phyloP scores from a whole-genome alignment of 2,797 vertebrate species.

The Tarsius wallacei region DNA sequence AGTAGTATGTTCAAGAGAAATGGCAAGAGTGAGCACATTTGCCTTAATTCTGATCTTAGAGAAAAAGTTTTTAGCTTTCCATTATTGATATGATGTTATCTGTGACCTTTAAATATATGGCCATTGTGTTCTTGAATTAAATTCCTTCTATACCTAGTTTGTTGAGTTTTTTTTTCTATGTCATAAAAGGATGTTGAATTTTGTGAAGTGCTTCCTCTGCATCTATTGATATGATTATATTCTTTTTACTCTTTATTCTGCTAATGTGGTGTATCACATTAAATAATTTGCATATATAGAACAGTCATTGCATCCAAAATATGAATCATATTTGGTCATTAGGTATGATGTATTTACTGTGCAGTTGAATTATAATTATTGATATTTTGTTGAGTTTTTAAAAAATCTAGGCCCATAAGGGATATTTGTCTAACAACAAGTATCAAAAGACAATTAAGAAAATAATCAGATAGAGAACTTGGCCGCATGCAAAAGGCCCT shows the following conservation, averaged over 20 bases:
- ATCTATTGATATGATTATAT: neutral
- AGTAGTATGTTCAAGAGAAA: neutral
- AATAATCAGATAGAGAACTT: slow-evolving; percentile 84
- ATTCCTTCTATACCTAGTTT: neutral
- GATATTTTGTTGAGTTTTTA: neutral
- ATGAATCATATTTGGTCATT: neutral
- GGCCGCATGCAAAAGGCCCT: slow-evolving; percentile 72
- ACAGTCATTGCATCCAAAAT: neutral
- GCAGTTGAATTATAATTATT: neutral
- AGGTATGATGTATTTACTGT: neutral
- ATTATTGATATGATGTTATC: neutral
- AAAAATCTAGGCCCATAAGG: neutral
- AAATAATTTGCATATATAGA: neutral
- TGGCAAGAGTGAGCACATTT: neutral
- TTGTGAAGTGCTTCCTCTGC: neutral
- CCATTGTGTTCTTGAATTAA: neutral
- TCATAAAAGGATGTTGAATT: neutral
- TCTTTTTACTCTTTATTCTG: neutral
- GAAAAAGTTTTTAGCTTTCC: no score
- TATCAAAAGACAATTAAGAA: neutral
- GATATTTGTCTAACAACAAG: neutral
- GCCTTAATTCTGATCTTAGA: neutral
- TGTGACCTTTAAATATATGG: neutral
- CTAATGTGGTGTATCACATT: neutral
- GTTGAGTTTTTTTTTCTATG: neutral